Evolutionary conservation across 2,888 invertebrate genomes (phyloP).

Genomic region (Trichogramma evanescens): DNA sequence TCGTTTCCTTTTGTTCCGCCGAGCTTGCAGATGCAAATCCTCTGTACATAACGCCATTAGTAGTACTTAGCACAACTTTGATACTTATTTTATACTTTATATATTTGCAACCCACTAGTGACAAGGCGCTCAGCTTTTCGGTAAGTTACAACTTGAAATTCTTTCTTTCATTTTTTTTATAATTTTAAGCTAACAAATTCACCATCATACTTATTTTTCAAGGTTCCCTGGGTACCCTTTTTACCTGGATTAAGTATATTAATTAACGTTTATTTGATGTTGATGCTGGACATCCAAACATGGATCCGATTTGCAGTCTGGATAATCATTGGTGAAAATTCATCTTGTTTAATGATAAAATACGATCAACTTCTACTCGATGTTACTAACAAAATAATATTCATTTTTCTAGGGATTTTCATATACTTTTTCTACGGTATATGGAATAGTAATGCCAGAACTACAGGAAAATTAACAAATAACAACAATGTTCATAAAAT

Average conservation of each 20-base stretch:
- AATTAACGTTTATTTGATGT: constrained; percentile 78
- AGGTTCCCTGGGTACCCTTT: constrained; percentile 79
- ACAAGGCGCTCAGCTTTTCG: constrained; percentile 39
- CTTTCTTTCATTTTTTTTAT: neutral
- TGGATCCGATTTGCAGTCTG: constrained; percentile 81
- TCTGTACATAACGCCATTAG: constrained; percentile 22
- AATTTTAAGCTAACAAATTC: constrained; percentile 2
- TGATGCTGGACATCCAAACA: constrained; percentile 67
- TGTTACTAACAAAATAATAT: neutral
- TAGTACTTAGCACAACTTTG: constrained; percentile 24
- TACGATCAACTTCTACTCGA: neutral
- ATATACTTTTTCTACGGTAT: constrained; percentile 71
- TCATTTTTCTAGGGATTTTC: constrained; percentile 54
- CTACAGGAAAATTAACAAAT: constrained; percentile 32
- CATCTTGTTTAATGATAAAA: neutral
- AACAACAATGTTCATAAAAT: constrained; percentile 36
- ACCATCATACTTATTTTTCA: constrained; percentile 29
- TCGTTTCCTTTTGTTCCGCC: constrained; percentile 23
- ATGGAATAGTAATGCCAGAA: constrained; percentile 55
- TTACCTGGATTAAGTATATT: constrained; percentile 75
- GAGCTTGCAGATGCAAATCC: constrained; percentile 26
- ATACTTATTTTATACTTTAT: constrained; percentile 31
- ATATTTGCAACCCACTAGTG: constrained; percentile 41
- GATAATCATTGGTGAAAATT: constrained; percentile 67
- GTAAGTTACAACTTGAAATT: constrained; percentile 27